Evolutionary conservation across 2,888 invertebrate genomes (phyloP).

Genomic region (Trisateles emortualis): DNA sequence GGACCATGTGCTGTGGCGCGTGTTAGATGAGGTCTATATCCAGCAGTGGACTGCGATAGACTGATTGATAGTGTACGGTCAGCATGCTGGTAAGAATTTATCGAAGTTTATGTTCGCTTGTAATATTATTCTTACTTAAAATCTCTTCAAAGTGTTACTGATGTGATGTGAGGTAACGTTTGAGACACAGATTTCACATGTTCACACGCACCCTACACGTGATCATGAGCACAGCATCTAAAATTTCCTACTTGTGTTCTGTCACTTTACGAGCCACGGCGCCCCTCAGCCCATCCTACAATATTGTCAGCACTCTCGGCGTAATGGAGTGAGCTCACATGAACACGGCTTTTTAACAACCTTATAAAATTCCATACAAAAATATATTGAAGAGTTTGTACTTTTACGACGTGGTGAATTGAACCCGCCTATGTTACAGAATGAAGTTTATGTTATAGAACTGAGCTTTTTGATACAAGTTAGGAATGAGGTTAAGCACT

Average conservation of each 20-base stretch:
- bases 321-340: constrained; percentile 15
- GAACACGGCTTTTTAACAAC: constrained; percentile 31
- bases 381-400: constrained; percentile 24
- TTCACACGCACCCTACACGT: not conserved
- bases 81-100: too few species aligned
- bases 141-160: too few species aligned
- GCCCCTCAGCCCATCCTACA: constrained; percentile 1
- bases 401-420: constrained; percentile 25
- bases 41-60: too few species aligned
- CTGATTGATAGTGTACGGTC: too few species aligned
- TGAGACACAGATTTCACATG: not conserved
- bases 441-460: constrained; percentile 3
- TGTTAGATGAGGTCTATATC: too few species aligned
- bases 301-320: constrained; percentile 20
- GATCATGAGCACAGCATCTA: not conserved
- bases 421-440: not conserved
- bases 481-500: too few species aligned
- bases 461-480: not conserved
- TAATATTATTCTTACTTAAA: not conserved
- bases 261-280: not conserved
- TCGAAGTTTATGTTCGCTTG: too few species aligned
- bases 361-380: constrained; percentile 36
- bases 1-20: too few species aligned
- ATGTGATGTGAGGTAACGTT: too few species aligned
- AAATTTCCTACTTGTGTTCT: constrained; percentile 4